A percentile compares a stretch with the other conserved stretches of the same genome.
Conservation (phyloP, 2,113 vertebrate genomes). For the Anseranas semipalmata region DNA sequence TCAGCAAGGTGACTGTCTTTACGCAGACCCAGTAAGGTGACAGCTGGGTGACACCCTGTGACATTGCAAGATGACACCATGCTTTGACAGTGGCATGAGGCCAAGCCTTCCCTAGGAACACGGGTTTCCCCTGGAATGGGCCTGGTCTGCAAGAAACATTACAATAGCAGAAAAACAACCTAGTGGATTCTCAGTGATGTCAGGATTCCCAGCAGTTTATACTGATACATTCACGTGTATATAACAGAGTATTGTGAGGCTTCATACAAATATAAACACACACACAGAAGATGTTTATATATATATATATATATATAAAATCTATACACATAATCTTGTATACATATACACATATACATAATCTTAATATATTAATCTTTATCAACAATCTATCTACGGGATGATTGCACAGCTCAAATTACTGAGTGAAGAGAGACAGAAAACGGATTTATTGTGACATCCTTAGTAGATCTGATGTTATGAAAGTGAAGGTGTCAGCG, state of each 20-base stretch:
- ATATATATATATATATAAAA: background rate
- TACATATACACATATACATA: background rate
- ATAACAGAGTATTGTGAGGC: background rate
- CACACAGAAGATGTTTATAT: background rate
- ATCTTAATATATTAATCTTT: background rate
- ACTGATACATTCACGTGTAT: background rate
- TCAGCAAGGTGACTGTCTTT: background rate
- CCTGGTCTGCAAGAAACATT: background rate
- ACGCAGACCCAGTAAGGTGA: background rate
- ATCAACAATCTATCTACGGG: background rate
- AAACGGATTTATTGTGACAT: constrained; percentile 15
- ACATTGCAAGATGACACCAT: background rate
- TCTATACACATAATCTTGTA: background rate
- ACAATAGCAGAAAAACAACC: background rate
- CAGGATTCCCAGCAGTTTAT: background rate
- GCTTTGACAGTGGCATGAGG: background rate
- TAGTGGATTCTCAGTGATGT: background rate
- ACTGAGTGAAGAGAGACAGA: background rate
- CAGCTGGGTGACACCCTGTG: background rate
- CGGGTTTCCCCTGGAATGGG: background rate
- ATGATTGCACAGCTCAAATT: background rate
- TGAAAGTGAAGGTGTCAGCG: background rate
- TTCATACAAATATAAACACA: background rate
- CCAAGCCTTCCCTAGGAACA: background rate
- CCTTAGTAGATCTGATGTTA: background rate